Base-by-base conservation (phyloP, 2,113 vertebrate genomes). In the Pseudolaguvia tuberculata region DNA sequence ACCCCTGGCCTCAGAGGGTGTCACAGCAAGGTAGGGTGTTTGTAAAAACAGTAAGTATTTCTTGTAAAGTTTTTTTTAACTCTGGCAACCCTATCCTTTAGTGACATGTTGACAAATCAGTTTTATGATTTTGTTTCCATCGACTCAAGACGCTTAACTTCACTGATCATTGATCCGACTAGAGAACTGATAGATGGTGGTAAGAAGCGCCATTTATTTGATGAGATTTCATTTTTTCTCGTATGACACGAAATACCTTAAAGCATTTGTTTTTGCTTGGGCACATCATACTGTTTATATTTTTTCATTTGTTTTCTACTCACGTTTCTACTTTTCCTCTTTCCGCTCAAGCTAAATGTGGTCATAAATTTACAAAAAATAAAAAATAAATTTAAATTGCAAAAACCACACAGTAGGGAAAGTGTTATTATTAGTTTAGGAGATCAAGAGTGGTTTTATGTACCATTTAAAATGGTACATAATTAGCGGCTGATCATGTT, bases 401-500 rank as follows among this genome's bases (percentile, higher is more conserved):
- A 17, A 25, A 62, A 62, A 31, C 9, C 47, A 68, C 25, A 29
- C 45, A 51, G 23, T 18, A 1, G n/a, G 68, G 50, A 52, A 17
- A 21, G 52, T 20, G 21, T 70, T 17, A 17, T 51, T 20, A 14
- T 70, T 70, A 42, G 23, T 61, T 15, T 15, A 61, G 57, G 52
- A 53, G 69, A 52, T 55, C 20, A 20, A n/a, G 20, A 59, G 42
- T 73, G n/a, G n/a, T n/a, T n/a, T n/a, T n/a, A n/a, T n/a, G n/a
- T n/a, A n/a, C n/a, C n/a, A 56, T 31, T 70, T 59, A 57, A 72
- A 56, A 48, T 39, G 67, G 67, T 52, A 50, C 56, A 72, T 42
- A 42, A 61, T 51, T n/a, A 18, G 25, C 42, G 61, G 25, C 56
- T 72, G 25, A 58, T 47, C 45, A 25, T 47, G 53, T 72, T 57